phyloP scores from a whole-genome alignment of 2,888 invertebrate species.

The Ophion costatus region DNA sequence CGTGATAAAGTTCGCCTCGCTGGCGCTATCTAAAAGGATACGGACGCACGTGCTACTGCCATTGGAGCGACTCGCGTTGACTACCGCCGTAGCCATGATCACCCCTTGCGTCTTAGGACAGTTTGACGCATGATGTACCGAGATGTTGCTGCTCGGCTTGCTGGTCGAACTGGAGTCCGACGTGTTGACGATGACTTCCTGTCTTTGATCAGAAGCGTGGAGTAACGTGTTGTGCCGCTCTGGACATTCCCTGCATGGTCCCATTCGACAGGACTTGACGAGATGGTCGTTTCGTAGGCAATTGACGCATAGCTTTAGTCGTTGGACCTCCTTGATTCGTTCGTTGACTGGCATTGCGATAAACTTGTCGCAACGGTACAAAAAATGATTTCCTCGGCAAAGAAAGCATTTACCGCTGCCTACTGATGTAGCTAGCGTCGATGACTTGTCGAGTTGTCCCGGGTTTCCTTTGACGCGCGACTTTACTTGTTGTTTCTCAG shows the following conservation, averaged over 20 bases:
- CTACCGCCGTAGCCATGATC: slow-evolving; percentile 56
- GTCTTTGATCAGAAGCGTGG: background rate
- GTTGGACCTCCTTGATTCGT: slow-evolving; percentile 36
- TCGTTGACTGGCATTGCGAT: slow-evolving; percentile 38
- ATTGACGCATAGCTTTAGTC: slow-evolving; percentile 48
- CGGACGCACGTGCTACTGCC: slow-evolving; percentile 33
- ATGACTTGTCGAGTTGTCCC: background rate
- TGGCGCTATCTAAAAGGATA: slow-evolving; percentile 53
- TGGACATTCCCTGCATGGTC: slow-evolving; percentile 47
- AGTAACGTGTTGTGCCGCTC: slow-evolving; percentile 55
- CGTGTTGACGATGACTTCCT: background rate
- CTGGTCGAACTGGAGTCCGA: background rate
- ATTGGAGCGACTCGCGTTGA: slow-evolving; percentile 29
- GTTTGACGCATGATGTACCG: slow-evolving; percentile 1
- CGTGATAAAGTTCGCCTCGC: slow-evolving; percentile 56
- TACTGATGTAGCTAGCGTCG: background rate
- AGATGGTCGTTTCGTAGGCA: slow-evolving; percentile 54
- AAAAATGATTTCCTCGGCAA: slow-evolving; percentile 54
- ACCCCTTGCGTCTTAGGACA: slow-evolving; percentile 1
- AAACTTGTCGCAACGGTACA: slow-evolving; percentile 56
- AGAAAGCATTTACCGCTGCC: slow-evolving; percentile 36
- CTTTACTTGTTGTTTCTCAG: slow-evolving; percentile 7
- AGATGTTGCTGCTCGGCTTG: slow-evolving; percentile 7
- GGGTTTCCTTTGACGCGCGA: slow-evolving; percentile 4
- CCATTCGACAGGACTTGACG: slow-evolving; percentile 44